These are phyloP conservation scores for Saiga tatarica DNA, from an alignment of 2,113 vertebrate genomes.

Conservation along the genomic window DNA sequence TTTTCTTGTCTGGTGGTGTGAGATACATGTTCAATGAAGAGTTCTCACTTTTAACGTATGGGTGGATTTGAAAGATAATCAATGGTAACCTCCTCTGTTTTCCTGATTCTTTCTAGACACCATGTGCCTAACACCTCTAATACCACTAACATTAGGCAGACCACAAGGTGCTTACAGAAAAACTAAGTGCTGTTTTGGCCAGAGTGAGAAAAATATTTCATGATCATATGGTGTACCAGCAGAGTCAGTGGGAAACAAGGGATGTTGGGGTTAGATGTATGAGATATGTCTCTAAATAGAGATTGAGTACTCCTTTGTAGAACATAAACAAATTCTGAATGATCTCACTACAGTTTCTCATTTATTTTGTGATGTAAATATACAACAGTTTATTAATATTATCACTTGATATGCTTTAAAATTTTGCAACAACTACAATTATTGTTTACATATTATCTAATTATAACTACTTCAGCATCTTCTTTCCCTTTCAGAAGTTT, in stretches of 20 bases:
- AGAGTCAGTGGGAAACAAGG: neutral
- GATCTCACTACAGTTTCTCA: neutral
- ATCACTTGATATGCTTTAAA: neutral
- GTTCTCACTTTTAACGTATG: neutral
- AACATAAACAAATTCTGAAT: neutral
- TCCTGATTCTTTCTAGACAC: neutral
- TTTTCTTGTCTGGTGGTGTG: neutral
- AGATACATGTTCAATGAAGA: neutral
- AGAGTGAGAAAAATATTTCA: neutral
- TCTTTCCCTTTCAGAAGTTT: constrained; percentile 35
- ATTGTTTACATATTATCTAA: neutral
- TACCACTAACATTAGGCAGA: neutral
- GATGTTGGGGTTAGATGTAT: neutral
- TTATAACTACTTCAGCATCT: neutral
- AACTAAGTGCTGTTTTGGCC: neutral
- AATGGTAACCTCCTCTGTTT: neutral
- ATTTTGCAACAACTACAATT: neutral
- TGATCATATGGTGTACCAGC: neutral
- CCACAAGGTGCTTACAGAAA: neutral
- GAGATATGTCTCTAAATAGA: neutral
- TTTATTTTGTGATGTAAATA: neutral
- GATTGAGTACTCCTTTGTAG: neutral
- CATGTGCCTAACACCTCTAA: neutral
- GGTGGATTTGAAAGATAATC: neutral
- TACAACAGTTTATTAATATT: neutral